Evolutionary conservation across 1,140 invertebrate genomes (phyloP), one percentile per base, ranked within the genome.

Genomic region (Trinorchestia longiramus): DNA sequence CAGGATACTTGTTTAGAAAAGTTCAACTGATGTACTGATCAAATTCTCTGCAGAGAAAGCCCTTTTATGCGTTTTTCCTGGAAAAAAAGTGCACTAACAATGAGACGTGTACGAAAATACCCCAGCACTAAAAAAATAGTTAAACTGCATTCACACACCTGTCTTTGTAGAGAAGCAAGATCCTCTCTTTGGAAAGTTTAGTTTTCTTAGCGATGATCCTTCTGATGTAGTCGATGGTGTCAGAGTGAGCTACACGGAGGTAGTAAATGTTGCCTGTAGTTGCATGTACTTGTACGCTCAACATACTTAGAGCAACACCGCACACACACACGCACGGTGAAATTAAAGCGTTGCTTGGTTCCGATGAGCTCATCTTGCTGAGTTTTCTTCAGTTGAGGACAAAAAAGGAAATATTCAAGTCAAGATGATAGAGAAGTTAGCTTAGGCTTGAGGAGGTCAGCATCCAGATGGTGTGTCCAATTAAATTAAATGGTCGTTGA

Each of bases 211-310:
- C 99, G 97, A 99, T 98, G 94, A 98, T 98, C 97, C 99, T 99
- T 97, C 99, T 99, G 40, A 99, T 98, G 97, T 98, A 98, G 97
- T 99, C 98, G 95, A 99, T 98, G 96, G 98, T 98, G 96, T 98
- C 98, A 97, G 98, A 98, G 96, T 98, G 98, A 96, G 98, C 98
- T 96, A 99, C 98, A 96, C 98, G 98, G 96, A 99, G 98, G 97
- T 98, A 98, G 97, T 99, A 99, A 97, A 98, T 98, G 97, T 99
- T 99, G 97, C 99, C 99, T 96, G 99, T 99, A 95, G 99, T 99
- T 96, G 99, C 99, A 97, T 98, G 97, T 44, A 97, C 96, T 90
- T 96, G 97, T 57, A 97, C 96, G 62, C 96, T 96, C 96, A 97
- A 95, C 96, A 96, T 96, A 87, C 96, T 96, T 95, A 97, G 95